These are phyloP conservation scores for Nasonovia ribisnigri DNA, from an alignment of 2,888 invertebrate species.

Conservation along the genomic window DNA sequence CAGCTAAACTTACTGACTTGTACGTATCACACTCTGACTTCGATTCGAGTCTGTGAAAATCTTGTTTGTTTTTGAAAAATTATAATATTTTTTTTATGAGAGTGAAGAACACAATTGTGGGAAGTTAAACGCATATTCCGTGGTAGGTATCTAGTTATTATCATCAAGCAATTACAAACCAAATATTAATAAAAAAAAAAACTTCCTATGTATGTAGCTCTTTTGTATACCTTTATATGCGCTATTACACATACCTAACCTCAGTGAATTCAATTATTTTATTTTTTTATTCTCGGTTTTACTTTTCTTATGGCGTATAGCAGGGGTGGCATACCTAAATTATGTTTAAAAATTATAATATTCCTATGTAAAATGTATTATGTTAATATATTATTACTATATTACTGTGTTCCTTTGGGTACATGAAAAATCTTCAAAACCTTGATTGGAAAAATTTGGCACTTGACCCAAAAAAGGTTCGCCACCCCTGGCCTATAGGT, in stretches of 20 bases:
- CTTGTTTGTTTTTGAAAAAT: background rate
- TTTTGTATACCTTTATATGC: background rate
- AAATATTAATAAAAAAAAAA: background rate
- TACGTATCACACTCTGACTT: too few species aligned
- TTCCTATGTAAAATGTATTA: too few species aligned
- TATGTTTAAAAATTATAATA: too few species aligned
- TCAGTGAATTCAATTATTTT: background rate
- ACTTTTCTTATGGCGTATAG: too few species aligned
- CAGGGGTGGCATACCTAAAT: too few species aligned
- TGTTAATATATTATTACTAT: too few species aligned
- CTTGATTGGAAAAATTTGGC: too few species aligned
- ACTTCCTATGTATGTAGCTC: background rate
- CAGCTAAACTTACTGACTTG: background rate
- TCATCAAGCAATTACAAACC: background rate
- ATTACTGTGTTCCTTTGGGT: too few species aligned
- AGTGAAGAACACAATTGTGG: background rate
- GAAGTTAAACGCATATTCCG: background rate
- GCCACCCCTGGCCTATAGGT: constrained; percentile 44
- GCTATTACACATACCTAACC: background rate
- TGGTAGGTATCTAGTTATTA: background rate
- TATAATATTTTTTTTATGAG: too few species aligned
- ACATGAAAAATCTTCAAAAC: too few species aligned
- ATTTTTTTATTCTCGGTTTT: background rate
- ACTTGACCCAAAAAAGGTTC: constrained; percentile 41
- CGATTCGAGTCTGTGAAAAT: background rate